Conservation (phyloP, 2,113 vertebrate species). For the Engraulis encrasicolus region DNA sequence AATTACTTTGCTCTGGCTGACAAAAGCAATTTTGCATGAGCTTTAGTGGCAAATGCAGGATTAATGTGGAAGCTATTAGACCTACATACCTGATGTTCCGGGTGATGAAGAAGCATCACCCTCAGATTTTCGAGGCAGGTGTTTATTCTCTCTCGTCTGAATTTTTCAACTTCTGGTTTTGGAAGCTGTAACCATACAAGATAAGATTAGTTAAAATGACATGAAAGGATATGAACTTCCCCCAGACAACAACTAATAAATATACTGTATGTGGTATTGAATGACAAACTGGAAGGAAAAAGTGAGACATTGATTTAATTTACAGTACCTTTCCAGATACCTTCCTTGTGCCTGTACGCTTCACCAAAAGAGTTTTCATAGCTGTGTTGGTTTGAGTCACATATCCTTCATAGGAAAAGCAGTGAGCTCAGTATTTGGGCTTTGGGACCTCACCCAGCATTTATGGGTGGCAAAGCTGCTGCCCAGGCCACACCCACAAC, state of each 20-base stretch:
- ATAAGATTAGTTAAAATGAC: neutral
- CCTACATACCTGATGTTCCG: constrained; percentile 69
- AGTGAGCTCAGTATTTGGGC: neutral
- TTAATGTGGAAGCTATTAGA: too few relatives aligned
- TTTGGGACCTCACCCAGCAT: neutral
- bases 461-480: neutral
- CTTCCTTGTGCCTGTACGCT: neutral
- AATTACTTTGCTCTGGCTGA: neutral
- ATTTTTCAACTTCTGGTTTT: constrained; percentile 74
- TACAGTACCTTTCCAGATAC: neutral
- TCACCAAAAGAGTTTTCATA: neutral
- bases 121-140: constrained; percentile 72
- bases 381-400: neutral
- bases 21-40: neutral
- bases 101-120: constrained; percentile 66
- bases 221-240: neutral
- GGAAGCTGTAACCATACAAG: constrained; percentile 62
- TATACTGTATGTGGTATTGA: neutral
- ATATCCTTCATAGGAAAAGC: too few relatives aligned
- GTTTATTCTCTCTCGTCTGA: constrained; percentile 74
- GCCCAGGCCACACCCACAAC: neutral
- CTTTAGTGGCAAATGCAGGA: neutral
- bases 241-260: neutral
- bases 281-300: neutral
- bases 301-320: neutral